Conservation (phyloP, 2,888 invertebrate genomes). For the Drosophila sordidula region DNA sequence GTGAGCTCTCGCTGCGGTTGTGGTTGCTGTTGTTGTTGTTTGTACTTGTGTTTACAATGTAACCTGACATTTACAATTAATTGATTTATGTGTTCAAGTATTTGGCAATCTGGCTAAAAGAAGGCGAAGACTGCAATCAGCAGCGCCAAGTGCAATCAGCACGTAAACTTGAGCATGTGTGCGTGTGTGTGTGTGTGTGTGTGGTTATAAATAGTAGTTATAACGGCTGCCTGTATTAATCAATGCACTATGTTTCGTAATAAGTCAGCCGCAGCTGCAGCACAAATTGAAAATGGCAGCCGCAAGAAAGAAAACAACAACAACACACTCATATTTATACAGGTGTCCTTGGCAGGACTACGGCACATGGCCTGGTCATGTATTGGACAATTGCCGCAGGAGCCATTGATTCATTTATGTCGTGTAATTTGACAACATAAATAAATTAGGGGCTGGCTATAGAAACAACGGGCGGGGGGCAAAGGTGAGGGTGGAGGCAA, state of each 20-base stretch:
- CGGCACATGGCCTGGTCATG: constrained; percentile 25
- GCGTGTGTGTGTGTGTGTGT: constrained; percentile 6
- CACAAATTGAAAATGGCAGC: constrained; percentile 49
- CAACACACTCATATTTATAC: constrained; percentile 1
- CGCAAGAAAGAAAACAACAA: neutral
- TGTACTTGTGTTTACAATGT: constrained; percentile 65
- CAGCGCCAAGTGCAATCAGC: constrained; percentile 47
- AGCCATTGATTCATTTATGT: constrained; percentile 77
- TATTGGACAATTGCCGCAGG: constrained; percentile 44
- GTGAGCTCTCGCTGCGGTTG: constrained; percentile 27
- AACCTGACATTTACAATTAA: constrained; percentile 72
- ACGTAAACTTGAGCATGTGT: constrained; percentile 26
- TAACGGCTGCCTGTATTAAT: constrained; percentile 43
- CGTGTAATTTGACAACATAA: constrained; percentile 79
- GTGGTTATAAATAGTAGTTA: constrained; percentile 22
- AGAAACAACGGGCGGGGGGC: constrained; percentile 9
- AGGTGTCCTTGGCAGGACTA: constrained; percentile 40
- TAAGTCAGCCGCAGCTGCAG: constrained; percentile 64
- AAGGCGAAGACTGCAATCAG: constrained; percentile 25
- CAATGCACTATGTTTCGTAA: constrained; percentile 76
- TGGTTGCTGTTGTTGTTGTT: constrained; percentile 15
- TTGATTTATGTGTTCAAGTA: constrained; percentile 68
- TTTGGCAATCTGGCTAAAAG: constrained; percentile 49
- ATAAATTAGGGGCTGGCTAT: constrained; percentile 66
- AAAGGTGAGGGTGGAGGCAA: neutral